Percentiles rank a stretch among this genome's conserved stretches.
These are phyloP conservation scores for Anticlea derivata DNA, from an alignment of 2,888 invertebrate species.

Conservation along the genomic window DNA sequence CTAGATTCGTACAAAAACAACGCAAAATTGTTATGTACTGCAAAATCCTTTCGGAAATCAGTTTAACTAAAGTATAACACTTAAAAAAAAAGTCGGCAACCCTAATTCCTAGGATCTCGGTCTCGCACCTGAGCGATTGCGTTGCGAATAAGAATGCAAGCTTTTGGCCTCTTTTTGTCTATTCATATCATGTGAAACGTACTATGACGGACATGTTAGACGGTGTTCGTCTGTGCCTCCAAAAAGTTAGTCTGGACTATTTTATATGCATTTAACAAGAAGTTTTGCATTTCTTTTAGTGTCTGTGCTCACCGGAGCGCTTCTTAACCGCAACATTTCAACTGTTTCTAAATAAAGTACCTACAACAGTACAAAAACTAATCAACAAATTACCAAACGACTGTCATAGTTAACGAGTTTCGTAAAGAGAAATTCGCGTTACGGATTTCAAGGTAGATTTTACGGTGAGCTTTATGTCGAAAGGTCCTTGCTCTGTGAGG, in stretches of 20 bases:
- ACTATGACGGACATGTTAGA: too few species aligned
- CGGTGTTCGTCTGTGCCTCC: too few species aligned
- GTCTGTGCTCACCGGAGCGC: constrained; percentile 26
- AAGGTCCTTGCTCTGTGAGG: constrained; percentile 81
- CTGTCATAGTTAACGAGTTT: constrained; percentile 45
- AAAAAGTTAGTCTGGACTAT: too few species aligned
- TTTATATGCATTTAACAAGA: background rate
- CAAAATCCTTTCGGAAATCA: too few species aligned
- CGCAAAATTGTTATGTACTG: too few species aligned
- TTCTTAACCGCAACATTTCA: constrained; percentile 15
- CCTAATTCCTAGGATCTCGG: constrained; percentile 57
- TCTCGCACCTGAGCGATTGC: constrained; percentile 33
- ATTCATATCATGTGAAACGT: constrained; percentile 12
- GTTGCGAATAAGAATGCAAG: constrained; percentile 41
- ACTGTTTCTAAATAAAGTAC: constrained; percentile 26
- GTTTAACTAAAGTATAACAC: too few species aligned
- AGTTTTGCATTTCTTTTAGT: background rate
- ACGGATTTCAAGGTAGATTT: constrained; percentile 75
- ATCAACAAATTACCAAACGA: constrained; percentile 35
- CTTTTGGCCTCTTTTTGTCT: constrained; percentile 36
- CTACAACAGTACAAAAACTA: constrained; percentile 30
- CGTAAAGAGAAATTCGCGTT: constrained; percentile 63
- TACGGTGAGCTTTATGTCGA: constrained; percentile 75
- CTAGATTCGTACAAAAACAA: too few species aligned
- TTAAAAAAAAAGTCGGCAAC: too few species aligned